Percentiles rank a stretch among this genome's conserved stretches.
Evolutionary conservation across 2,113 vertebrate species (phyloP).

Genomic region (Ploceus nigricollis): DNA sequence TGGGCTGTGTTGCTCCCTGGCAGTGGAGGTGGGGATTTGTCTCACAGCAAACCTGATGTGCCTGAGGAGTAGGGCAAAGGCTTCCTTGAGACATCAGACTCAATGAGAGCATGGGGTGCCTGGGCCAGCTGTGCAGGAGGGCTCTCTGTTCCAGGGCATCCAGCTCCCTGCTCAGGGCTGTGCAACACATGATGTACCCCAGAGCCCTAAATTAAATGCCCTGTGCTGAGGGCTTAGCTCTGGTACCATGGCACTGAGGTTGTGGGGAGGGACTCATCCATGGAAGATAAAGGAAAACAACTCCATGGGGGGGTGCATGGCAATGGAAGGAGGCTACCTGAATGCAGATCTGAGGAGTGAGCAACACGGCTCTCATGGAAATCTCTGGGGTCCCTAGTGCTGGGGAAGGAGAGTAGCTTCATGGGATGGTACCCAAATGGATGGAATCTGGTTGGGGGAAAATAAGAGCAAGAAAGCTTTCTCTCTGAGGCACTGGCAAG

Average conservation of each 20-base stretch:
- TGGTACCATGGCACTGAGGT: background rate
- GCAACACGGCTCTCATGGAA: rapidly evolving
- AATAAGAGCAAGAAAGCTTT: background rate
- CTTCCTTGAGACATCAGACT: background rate
- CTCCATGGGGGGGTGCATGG: rapidly evolving
- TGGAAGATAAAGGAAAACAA: background rate
- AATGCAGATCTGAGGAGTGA: background rate
- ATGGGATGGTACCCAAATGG: background rate
- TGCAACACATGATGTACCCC: background rate
- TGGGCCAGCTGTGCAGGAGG: background rate
- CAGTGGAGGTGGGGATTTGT: background rate
- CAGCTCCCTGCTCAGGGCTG: background rate
- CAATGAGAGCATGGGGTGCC: rapidly evolving
- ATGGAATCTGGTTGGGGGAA: background rate
- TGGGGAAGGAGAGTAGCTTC: background rate
- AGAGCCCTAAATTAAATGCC: background rate
- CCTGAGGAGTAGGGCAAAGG: rapidly evolving
- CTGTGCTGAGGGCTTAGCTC: background rate
- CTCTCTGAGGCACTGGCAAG: background rate
- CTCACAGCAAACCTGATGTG: background rate
- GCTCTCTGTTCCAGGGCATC: background rate
- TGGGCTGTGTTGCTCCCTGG: background rate
- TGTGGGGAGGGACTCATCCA: background rate
- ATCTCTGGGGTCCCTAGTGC: rapidly evolving
- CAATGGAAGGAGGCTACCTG: background rate